Base-by-base conservation (phyloP, 1,140 invertebrate genomes). In the Nephotettix cincticeps region DNA sequence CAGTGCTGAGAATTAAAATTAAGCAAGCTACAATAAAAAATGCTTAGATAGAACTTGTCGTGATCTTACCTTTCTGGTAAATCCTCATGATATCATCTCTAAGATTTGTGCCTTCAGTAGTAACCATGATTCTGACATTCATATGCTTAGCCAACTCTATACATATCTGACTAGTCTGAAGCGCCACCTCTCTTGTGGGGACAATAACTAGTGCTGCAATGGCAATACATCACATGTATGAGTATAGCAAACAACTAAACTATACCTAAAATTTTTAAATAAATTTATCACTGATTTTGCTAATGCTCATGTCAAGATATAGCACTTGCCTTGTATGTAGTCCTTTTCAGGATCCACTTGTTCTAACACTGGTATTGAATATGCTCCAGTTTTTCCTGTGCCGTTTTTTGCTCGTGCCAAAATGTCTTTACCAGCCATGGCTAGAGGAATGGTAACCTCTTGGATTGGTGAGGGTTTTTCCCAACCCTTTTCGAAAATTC, bases 401-500 rank as follows among this genome's bases (percentile, higher is more conserved):
- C 98, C 98, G 85, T 99, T 99, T 85, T 99, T 99, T 69, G 98
- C 98, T 82, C 98, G 88, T 66, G 98, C 98, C 76, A 99, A 86
- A 75, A 99, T 92, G 85, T 99, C 97, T 85, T 98, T 94, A 74
- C 98, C 98, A 78, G 95, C 94, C 71, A 99, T 86, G 72, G 98
- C 97, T 81, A 99, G 95, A 70, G 97, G 97, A 84, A 99, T 99
- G 81, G 96, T 96, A 77, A 95, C 95, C 88, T 98, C 96, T 87
- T 99, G 98, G 86, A 99, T 99, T 25, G 98, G 98, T 74, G 96
- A 99, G 63, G 98, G 98, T 81, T 96, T 96, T 81, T 99, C 98
- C 98, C 98, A 99, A 58, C 98, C 98, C 85, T 99, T 99, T 82
- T 99, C 98, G 83, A 99, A 99, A 80, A 99, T 99, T 75, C 98